These are phyloP conservation scores for Microplitis mediator DNA, from an alignment of 1,140 invertebrate species.

Conservation along the genomic window DNA sequence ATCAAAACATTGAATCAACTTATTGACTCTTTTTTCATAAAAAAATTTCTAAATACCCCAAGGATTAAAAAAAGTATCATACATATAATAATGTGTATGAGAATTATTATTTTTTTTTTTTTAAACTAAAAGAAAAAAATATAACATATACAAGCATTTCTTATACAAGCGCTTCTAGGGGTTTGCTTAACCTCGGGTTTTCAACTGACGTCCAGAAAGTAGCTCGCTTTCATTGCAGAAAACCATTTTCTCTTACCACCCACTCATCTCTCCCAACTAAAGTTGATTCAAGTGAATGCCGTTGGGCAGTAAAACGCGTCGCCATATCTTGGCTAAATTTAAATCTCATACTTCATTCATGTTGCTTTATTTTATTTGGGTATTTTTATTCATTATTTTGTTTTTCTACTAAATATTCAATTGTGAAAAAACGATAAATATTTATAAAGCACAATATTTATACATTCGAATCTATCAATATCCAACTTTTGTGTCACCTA, in stretches of 20 bases:
- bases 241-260: slow-evolving; percentile 26
- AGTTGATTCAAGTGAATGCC: slow-evolving; percentile 23
- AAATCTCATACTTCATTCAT: background rate
- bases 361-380: background rate
- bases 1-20: too few species aligned
- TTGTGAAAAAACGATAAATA: too few species aligned
- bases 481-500: too few species aligned
- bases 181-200: slow-evolving; percentile 35
- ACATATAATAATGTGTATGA: background rate
- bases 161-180: slow-evolving; percentile 11
- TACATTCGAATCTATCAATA: too few species aligned
- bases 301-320: background rate
- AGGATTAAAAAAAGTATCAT: too few species aligned
- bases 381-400: background rate
- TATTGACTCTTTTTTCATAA: too few species aligned
- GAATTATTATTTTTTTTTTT: background rate
- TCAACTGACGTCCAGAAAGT: slow-evolving; percentile 29
- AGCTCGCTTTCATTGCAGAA: slow-evolving; percentile 21
- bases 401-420: background rate
- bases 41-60: too few species aligned
- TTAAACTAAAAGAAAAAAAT: background rate
- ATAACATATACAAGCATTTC: background rate
- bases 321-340: background rate
- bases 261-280: background rate
- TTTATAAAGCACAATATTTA: too few species aligned